These are phyloP conservation scores for Xestia xanthographa DNA, from an alignment of 2,888 invertebrate species.

Conservation along the genomic window DNA sequence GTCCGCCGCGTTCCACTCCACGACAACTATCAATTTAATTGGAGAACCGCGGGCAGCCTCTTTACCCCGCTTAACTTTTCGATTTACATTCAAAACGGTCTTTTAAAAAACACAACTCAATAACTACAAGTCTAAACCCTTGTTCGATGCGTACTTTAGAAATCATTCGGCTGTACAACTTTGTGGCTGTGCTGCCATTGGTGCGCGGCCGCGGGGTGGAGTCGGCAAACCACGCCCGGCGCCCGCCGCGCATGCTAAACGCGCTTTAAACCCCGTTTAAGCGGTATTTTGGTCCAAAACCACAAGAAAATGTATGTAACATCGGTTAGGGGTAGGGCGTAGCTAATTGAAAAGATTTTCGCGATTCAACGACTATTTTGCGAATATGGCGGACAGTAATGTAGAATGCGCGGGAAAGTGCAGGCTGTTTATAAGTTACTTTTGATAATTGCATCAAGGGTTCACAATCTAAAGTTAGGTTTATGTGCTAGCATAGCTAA, in stretches of 20 bases:
- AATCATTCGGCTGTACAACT: slow-evolving; percentile 84
- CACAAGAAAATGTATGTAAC: slow-evolving; percentile 90
- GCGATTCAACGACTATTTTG: slow-evolving; percentile 84
- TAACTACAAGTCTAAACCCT: slow-evolving; percentile 85
- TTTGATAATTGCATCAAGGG: slow-evolving; percentile 16
- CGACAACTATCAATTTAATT: slow-evolving; percentile 89
- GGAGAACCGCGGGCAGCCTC: slow-evolving; percentile 86
- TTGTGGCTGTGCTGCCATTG: slow-evolving; percentile 76
- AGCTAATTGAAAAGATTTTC: slow-evolving; percentile 89
- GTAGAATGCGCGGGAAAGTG: slow-evolving; percentile 85
- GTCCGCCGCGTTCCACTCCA: slow-evolving; percentile 65
- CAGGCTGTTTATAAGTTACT: slow-evolving; percentile 68
- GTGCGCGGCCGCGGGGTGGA: slow-evolving; percentile 75
- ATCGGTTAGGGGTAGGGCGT: slow-evolving; percentile 88
- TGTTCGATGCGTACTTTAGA: slow-evolving; percentile 85
- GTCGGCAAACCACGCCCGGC: slow-evolving; percentile 77
- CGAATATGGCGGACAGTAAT: slow-evolving; percentile 87
- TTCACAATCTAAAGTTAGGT: background rate
- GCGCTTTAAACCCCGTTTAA: slow-evolving; percentile 89
- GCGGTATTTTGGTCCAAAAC: slow-evolving; percentile 90
- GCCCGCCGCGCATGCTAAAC: slow-evolving; percentile 88
- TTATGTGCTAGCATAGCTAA: background rate
- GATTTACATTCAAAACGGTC: slow-evolving; percentile 90
- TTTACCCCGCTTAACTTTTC: slow-evolving; percentile 89
- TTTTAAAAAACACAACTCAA: slow-evolving; percentile 89